Evolutionary conservation across 2,888 invertebrate species (phyloP).

Genomic region (Tinea semifulvella): DNA sequence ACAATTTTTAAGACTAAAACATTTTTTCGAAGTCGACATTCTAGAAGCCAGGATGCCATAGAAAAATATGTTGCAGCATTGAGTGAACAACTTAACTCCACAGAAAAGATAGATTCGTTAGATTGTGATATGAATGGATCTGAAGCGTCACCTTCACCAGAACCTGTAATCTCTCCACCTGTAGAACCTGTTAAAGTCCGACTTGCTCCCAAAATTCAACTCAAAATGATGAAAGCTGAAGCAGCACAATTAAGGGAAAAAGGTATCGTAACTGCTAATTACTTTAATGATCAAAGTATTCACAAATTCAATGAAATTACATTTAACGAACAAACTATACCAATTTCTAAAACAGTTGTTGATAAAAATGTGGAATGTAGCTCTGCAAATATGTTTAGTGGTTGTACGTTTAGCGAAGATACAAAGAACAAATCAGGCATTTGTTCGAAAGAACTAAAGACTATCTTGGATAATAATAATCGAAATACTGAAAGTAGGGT

Average conservation of each 20-base stretch:
- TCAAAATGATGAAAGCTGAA: conserved; percentile 62
- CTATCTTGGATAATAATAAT: not conserved
- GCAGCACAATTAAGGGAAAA: conserved; percentile 44
- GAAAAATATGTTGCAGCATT: conserved; percentile 62
- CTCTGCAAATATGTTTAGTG: not conserved
- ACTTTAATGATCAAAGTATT: not conserved
- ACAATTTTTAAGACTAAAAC: conserved; percentile 65
- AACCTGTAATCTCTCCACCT: conserved; percentile 47
- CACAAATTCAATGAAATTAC: conserved; percentile 1
- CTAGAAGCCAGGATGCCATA: conserved; percentile 62
- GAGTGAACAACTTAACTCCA: conserved; percentile 57
- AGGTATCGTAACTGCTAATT: not conserved
- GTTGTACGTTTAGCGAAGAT: not conserved
- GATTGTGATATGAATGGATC: conserved; percentile 51
- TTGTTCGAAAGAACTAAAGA: not conserved
- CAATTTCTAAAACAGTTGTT: not conserved
- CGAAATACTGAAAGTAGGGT: not conserved
- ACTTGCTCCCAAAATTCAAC: conserved; percentile 61
- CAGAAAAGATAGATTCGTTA: conserved; percentile 48
- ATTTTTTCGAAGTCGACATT: conserved; percentile 64
- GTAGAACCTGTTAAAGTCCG: conserved; percentile 64
- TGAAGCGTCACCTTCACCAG: conserved; percentile 33
- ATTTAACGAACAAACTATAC: not conserved
- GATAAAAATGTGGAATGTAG: not conserved
- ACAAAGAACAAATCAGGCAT: not conserved